Conservation (phyloP, 2,113 vertebrate genomes). For the Terrapene triunguis region DNA sequence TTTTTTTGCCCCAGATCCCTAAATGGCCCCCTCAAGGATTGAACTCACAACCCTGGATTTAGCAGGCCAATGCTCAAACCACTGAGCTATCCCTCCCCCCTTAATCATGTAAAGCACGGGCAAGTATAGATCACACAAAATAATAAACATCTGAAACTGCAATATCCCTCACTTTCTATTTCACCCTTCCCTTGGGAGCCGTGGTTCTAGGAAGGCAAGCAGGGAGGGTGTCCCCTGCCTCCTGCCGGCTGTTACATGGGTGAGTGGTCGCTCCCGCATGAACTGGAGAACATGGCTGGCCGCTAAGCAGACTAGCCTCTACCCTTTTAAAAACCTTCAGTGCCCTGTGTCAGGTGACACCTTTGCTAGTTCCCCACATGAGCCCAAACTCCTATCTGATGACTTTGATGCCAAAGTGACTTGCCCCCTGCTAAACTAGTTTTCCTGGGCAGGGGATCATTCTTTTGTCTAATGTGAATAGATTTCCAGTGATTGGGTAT, state of each 20-base stretch:
- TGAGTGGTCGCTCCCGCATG: background rate
- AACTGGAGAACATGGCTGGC: background rate
- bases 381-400: no score
- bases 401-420: no score
- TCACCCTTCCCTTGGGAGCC: background rate
- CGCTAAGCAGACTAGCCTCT: background rate
- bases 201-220: no score
- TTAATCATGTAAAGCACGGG: background rate
- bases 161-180: background rate
- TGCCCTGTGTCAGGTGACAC: background rate
- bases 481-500: background rate
- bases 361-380: background rate
- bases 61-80: no score
- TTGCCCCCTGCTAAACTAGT: no score
- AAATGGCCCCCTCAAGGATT: no score
- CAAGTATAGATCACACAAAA: background rate
- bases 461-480: no score
- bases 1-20: no score
- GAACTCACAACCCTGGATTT: no score
- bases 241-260: background rate
- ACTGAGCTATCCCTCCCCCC: no score
- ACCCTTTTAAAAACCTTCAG: background rate
- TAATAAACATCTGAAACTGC: background rate
- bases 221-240: background rate
- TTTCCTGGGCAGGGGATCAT: no score